Conservation (phyloP, 2,113 vertebrate genomes). For the Morone chrysops region DNA sequence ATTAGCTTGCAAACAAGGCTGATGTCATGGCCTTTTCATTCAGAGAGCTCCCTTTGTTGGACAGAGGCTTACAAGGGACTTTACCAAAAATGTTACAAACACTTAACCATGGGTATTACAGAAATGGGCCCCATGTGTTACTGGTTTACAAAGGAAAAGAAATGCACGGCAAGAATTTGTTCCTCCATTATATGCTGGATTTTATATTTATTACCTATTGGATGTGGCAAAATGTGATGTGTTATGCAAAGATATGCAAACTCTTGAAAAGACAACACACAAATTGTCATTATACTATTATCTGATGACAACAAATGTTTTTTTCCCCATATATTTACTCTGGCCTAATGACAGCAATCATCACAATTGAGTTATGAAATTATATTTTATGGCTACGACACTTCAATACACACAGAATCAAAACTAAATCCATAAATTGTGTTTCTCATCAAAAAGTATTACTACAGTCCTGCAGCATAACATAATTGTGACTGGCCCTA, state of each 20-base stretch:
- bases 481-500: too few relatives aligned
- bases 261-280: neutral
- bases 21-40: constrained; percentile 64
- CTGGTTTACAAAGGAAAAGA: constrained; percentile 37
- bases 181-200: constrained; percentile 11
- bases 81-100: constrained; percentile 51
- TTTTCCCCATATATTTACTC: neutral
- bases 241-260: constrained; percentile 16
- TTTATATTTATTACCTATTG: constrained; percentile 26
- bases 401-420: neutral
- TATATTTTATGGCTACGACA: neutral
- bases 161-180: constrained; percentile 16
- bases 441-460: neutral
- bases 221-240: too few relatives aligned
- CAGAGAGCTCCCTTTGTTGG: constrained; percentile 52
- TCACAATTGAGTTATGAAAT: neutral
- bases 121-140: constrained; percentile 51
- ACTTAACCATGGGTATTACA: constrained; percentile 51
- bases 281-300: neutral
- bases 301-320: neutral
- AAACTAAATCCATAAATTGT: neutral
- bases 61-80: constrained; percentile 51
- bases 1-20: constrained; percentile 60
- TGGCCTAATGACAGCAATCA: neutral
- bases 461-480: too few relatives aligned